Evolutionary conservation across 2,113 vertebrate species (phyloP).

Genomic region (Dendropsophus ebraccatus): DNA sequence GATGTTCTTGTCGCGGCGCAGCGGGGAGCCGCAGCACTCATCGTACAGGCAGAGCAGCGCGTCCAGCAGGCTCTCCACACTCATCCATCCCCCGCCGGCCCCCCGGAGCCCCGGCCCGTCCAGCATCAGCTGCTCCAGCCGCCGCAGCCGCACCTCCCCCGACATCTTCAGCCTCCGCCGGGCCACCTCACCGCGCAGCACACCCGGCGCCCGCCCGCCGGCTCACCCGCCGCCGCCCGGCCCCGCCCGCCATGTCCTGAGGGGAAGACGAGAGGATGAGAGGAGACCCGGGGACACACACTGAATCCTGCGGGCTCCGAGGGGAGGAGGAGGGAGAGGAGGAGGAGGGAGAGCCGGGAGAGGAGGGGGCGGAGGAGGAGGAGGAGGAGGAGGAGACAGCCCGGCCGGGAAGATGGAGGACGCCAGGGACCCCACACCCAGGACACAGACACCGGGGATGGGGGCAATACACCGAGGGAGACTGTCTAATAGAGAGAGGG

Average conservation of each 20-base stretch:
- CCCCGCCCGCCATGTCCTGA: slow-evolving; percentile 43
- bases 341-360: slow-evolving; percentile 50
- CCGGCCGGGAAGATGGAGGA: no score
- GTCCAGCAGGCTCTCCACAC: slow-evolving; percentile 95
- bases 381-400: slow-evolving; percentile 59
- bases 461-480: neutral
- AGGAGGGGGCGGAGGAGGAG: slow-evolving; percentile 58
- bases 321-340: slow-evolving; percentile 54
- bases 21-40: slow-evolving; percentile 94
- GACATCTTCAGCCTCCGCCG: slow-evolving; percentile 77
- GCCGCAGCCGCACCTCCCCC: slow-evolving; percentile 97
- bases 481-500: no score
- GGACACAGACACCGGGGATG: no score
- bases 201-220: neutral
- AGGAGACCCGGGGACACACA: neutral
- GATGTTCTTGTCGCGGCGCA: slow-evolving; percentile 96
- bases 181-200: neutral
- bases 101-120: slow-evolving; percentile 86
- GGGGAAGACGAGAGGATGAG: slow-evolving; percentile 2
- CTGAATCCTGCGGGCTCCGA: slow-evolving; percentile 44
- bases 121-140: slow-evolving; percentile 95
- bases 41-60: slow-evolving; percentile 96
- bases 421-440: no score
- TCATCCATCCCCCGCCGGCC: slow-evolving; percentile 87
- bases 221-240: slow-evolving; percentile 31